Base-by-base conservation (phyloP, 2,888 invertebrate genomes). In the Chydorus sphaericus region DNA sequence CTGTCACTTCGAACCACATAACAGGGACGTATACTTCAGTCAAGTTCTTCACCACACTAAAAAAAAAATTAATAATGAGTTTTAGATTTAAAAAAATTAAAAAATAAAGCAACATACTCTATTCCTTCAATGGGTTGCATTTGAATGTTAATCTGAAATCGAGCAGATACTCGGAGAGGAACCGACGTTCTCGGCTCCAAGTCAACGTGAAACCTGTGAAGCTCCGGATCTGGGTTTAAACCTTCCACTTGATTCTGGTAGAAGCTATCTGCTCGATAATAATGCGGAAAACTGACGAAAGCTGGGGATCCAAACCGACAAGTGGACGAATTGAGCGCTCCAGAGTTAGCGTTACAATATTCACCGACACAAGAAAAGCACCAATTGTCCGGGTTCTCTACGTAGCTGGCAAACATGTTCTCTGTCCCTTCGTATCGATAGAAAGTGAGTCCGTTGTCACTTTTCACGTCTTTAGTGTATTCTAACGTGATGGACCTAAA, bases 261-360 rank as follows among this genome's bases (percentile, higher is more conserved):
- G 60, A 71, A 71, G 0, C 77, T 74, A 69, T 87, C 85, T 0
- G 83, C 79, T 63, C 82, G 68, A 61, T 82, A 79, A 71, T 89
- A 89, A 68, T 91, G 89, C 1, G 91, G 90, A 63, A 81, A 79
- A 0, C 86, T 83, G 28, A 87, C 77, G 69, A 82, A 85, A 0
- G 84, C 81, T 0, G 91, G 90, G n/a, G 89, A 85, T 54, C 82
- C 83, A 69, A 74, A 81, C 59, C 83, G 53, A 48, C 57, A 57
- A 4, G 49, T 53, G 11, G 57, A 57, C 23, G 36, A 48, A 23
- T 57, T 48, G 6, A 31, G 28, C 28, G 55, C 36, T 18, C 57
- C 57, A 8, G 53, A 54, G n/a, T n/a, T n/a, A 2, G 54, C 54
- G 8, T 36, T 31, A 38, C 38, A 56, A n/a, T 38, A 29, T 10